Conservation (phyloP, 2,113 vertebrate species). For the Melanerpes aurifrons region DNA sequence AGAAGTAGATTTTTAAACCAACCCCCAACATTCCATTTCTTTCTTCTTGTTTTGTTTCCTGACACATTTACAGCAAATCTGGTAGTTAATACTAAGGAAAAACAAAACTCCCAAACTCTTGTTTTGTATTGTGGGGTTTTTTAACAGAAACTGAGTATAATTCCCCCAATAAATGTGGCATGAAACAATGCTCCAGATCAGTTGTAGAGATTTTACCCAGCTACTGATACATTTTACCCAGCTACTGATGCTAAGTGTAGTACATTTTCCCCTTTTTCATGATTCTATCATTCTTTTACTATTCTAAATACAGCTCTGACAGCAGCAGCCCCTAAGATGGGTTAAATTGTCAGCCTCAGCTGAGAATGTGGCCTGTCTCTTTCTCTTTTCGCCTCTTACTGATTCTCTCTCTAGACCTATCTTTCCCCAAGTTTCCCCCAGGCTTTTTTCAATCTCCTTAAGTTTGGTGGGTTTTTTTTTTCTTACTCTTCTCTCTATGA, state of each 20-base stretch:
- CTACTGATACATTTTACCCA: neutral
- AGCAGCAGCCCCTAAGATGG: neutral
- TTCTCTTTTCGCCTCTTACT: neutral
- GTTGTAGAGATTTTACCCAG: neutral
- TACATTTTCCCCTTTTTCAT: neutral
- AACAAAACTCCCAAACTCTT: rapidly evolving
- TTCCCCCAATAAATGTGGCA: neutral
- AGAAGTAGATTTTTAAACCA: neutral
- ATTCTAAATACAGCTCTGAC: neutral
- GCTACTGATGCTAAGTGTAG: neutral
- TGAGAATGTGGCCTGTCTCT: neutral
- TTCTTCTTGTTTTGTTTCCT: neutral
- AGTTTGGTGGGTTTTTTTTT: neutral
- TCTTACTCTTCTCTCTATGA: neutral
- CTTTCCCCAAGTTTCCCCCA: neutral
- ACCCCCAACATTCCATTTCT: rapidly evolving
- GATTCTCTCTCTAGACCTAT: neutral
- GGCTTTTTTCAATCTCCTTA: conserved; percentile 27
- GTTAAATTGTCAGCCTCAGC: neutral
- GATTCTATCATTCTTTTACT: neutral
- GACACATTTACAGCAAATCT: neutral
- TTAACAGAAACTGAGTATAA: neutral
- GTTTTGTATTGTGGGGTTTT: neutral
- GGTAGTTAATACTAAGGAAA: neutral
- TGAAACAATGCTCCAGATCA: neutral